A percentile compares a stretch with the other conserved stretches of the same genome.
These are phyloP conservation scores for Acronicta leporina DNA, from an alignment of 2,888 invertebrate species.

Conservation along the genomic window DNA sequence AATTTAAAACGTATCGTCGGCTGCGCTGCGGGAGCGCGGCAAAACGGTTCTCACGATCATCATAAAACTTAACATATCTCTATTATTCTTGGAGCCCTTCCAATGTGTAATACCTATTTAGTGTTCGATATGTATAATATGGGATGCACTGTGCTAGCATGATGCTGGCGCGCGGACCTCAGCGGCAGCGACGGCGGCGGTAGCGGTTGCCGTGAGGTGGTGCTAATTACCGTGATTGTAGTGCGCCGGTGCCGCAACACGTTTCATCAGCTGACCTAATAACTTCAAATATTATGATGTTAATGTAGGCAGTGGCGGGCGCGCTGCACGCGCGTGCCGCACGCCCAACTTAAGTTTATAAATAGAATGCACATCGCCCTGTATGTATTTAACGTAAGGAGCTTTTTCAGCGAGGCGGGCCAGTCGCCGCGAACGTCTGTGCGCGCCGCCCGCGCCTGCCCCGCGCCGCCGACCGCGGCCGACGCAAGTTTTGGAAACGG, in stretches of 20 bases:
- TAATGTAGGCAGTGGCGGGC: constrained; percentile 70
- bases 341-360: constrained; percentile 85
- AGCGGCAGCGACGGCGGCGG: constrained; percentile 7
- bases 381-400: constrained; percentile 83
- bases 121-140: constrained; percentile 56
- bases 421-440: constrained; percentile 79
- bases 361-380: constrained; percentile 86
- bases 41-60: constrained; percentile 66
- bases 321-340: constrained; percentile 79
- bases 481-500: constrained; percentile 69
- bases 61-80: constrained; percentile 68
- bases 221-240: constrained; percentile 49
- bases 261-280: constrained; percentile 83
- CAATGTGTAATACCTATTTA: constrained; percentile 68
- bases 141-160: constrained; percentile 42
- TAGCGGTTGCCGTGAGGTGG: constrained; percentile 17
- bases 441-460: constrained; percentile 79
- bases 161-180: background rate
- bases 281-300: constrained; percentile 84
- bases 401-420: constrained; percentile 80
- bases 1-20: constrained; percentile 56
- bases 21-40: constrained; percentile 58
- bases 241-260: constrained; percentile 63
- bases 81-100: constrained; percentile 79
- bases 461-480: constrained; percentile 59